Conservation (phyloP, 2,797 vertebrate genomes). For the Chrosomus eos region DNA sequence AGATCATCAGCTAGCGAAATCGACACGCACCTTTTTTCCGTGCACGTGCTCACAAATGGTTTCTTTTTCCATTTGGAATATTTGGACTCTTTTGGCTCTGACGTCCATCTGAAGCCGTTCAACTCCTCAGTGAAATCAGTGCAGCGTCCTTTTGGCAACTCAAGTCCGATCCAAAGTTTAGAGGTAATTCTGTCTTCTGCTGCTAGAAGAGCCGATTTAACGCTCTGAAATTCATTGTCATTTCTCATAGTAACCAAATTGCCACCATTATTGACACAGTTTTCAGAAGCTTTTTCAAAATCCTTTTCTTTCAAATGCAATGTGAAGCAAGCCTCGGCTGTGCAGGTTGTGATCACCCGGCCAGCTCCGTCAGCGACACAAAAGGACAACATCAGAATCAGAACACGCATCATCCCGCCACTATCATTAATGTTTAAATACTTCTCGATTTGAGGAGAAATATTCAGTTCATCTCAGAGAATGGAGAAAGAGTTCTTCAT, state of each 20-base stretch:
- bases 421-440: constrained; percentile 9
- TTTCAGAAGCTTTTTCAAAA: constrained; percentile 62
- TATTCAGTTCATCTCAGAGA: constrained; percentile 40
- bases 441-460: background rate
- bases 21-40: constrained; percentile 69
- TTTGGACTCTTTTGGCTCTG: constrained; percentile 59
- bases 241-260: constrained; percentile 72
- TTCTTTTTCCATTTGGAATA: constrained; percentile 76
- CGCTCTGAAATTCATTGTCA: constrained; percentile 55
- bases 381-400: constrained; percentile 65
- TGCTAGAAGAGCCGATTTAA: constrained; percentile 46
- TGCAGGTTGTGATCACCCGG: constrained; percentile 64
- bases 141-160: constrained; percentile 64
- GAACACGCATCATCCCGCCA: constrained; percentile 64
- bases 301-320: constrained; percentile 58
- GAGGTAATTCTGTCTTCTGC: constrained; percentile 49
- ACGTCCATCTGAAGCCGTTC: constrained; percentile 75
- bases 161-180: constrained; percentile 76
- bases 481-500: constrained; percentile 1
- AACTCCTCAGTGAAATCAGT: constrained; percentile 48
- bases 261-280: constrained; percentile 73
- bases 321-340: constrained; percentile 70
- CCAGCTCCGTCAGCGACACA: constrained; percentile 40
- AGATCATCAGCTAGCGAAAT: constrained; percentile 55
- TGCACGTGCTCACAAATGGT: constrained; percentile 72